Conservation (phyloP, 2,888 invertebrate species). For the Drosophila niveifrons region DNA sequence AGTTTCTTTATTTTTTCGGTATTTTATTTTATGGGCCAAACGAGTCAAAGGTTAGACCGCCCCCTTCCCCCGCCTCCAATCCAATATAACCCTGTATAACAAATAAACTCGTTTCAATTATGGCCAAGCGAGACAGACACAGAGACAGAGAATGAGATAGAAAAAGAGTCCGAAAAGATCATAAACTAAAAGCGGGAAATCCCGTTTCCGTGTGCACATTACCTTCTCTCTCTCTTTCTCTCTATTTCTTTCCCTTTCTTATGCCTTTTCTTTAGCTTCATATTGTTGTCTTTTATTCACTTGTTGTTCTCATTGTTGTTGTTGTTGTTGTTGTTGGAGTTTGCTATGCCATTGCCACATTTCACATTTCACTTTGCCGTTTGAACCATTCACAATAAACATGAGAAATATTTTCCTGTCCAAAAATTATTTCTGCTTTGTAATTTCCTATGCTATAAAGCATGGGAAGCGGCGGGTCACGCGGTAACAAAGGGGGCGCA, state of each 20-base stretch:
- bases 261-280: not conserved
- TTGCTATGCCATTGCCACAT: slow-evolving; percentile 18
- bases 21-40: slow-evolving; percentile 9
- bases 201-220: slow-evolving; percentile 50
- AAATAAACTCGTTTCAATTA: slow-evolving; percentile 60
- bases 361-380: slow-evolving; percentile 29
- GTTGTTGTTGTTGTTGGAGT: slow-evolving; percentile 2
- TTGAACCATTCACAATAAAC: slow-evolving; percentile 38
- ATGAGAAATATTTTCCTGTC: slow-evolving; percentile 46
- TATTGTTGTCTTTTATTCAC: not conserved
- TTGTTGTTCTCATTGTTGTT: slow-evolving; percentile 5
- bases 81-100: not conserved
- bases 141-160: not conserved
- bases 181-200: slow-evolving; percentile 53
- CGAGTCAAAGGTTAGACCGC: slow-evolving; percentile 16
- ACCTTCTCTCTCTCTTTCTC: not conserved
- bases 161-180: slow-evolving; percentile 42
- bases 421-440: slow-evolving; percentile 55
- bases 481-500: not conserved
- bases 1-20: not conserved
- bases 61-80: not conserved
- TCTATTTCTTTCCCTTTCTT: not conserved
- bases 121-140: slow-evolving; percentile 16
- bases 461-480: not conserved
- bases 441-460: slow-evolving; percentile 42